These are phyloP conservation scores for Porites evermanni DNA, from an alignment of 92 coral and sea anemone genomes.

Conservation along the genomic window DNA sequence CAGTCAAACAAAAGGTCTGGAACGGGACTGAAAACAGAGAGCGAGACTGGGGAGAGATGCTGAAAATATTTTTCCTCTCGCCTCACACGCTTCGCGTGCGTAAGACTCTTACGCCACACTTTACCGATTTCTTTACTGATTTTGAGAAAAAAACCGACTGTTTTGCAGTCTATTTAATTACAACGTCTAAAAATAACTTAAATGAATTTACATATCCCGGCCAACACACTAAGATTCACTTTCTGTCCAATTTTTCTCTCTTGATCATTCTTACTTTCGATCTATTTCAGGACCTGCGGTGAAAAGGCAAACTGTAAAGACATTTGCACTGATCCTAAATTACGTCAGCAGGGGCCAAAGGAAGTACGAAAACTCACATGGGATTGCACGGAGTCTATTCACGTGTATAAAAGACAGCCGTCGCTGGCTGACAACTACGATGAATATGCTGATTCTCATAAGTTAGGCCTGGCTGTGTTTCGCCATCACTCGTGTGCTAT, in stretches of 20 bases:
- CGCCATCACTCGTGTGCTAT: conserved; percentile 91
- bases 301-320: conserved; percentile 71
- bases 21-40: too few species aligned
- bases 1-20: too few species aligned
- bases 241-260: not conserved
- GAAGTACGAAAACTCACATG: conserved; percentile 81
- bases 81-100: too few species aligned
- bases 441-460: conserved; percentile 88
- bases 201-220: too few species aligned
- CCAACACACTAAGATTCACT: too few species aligned
- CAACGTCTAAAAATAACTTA: not conserved
- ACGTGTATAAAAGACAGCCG: conserved; percentile 91
- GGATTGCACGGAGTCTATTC: conserved; percentile 90
- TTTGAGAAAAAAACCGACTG: too few species aligned
- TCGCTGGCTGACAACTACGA: conserved; percentile 91
- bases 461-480: conserved; percentile 93
- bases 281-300: conserved; percentile 68
- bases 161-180: too few species aligned
- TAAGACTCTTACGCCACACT: too few species aligned
- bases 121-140: too few species aligned
- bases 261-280: not conserved
- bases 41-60: too few species aligned
- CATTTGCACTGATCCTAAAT: conserved; percentile 74
- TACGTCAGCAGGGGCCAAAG: conserved; percentile 83
- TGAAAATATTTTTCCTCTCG: too few species aligned